Evolutionary conservation across 2,888 invertebrate species (phyloP), one percentile per base, ranked within the genome.

Genomic region (Hyposoter dolosus): DNA sequence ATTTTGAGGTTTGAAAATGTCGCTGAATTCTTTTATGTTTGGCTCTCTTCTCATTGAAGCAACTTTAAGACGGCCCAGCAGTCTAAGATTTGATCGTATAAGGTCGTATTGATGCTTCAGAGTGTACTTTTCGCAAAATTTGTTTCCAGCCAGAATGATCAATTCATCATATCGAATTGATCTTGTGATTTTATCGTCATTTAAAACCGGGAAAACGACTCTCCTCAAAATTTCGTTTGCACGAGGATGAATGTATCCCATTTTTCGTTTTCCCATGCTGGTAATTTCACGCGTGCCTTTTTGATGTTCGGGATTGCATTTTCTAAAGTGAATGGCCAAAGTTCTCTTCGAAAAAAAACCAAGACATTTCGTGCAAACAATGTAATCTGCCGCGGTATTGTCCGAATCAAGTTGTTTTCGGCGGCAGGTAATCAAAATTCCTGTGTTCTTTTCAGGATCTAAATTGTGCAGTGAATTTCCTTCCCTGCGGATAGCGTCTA

Each of bases 331-430:
- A n/a, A 86, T 23, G n/a, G 87, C 63, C 28, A 90, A 79, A 7
- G 87, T 87, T 19, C 43, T 71, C 43, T 87, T 88, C 15, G 86
- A 85, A 32, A 87, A 88, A 60, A 78, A 83, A 23, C 88, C 88
- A 75, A 88, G 85, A 75, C 90, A 88, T 23, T 82, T 85, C 6
- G 85, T 74, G 83, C 89, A 89, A 47, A 82, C 32, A n/a, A 76
- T 66, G 74, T 81, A 90, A 74, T 89, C 86, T 40, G 71, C 75
- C 35, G 82, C 81, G n/a, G 53, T 60, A 43, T 82, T 85, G 10
- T 71, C 32, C 56, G 71, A 86, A 17, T 74, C 75, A 3, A 56
- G 6, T 35, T 86, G 86, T n/a, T 83, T 86, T 28, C 84, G 87
- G 65, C 90, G 84, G 28, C 78, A 77, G 23, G 86, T 83, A 56